Evolutionary conservation across 92 coral and sea anemone genomes (phyloP).

Genomic region (Nematostella vectensis): DNA sequence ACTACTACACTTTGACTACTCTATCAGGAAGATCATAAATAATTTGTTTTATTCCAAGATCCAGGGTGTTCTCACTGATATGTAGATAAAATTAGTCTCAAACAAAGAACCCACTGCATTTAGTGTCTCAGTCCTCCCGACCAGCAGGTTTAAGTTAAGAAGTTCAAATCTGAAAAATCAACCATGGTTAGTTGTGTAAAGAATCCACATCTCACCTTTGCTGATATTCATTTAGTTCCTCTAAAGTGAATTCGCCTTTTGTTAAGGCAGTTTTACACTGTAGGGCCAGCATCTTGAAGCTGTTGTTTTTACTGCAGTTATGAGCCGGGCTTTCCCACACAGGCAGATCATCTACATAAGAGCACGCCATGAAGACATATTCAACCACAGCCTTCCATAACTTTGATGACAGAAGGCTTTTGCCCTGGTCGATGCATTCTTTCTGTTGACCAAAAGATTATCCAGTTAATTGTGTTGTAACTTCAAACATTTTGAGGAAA

Average conservation of each 20-base stretch:
- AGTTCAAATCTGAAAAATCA: no score
- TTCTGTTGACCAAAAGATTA: constrained; percentile 34
- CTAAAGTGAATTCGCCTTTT: constrained; percentile 1
- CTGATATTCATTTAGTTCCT: constrained; percentile 8
- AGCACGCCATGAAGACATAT: constrained; percentile 71
- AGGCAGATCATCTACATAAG: constrained; percentile 55
- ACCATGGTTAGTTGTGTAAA: no score
- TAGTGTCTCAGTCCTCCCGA: no score
- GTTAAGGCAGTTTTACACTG: constrained; percentile 57
- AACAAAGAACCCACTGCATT: no score
- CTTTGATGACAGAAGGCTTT: constrained; percentile 25
- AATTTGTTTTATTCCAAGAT: no score
- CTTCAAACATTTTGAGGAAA: no score
- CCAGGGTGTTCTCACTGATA: no score
- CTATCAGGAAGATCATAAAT: no score
- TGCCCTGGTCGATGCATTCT: constrained; percentile 61
- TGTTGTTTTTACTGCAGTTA: constrained; percentile 57
- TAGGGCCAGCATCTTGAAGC: constrained; percentile 59
- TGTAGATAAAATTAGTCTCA: no score
- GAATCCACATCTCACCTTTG: constrained; percentile 18
- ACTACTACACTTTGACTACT: no score
- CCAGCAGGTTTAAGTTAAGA: no score
- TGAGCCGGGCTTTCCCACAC: constrained; percentile 78
- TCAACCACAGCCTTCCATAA: constrained; percentile 48
- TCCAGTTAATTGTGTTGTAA: neutral